Conservation (phyloP, 2,797 vertebrate species). For the Gephyroberyx darwinii region DNA sequence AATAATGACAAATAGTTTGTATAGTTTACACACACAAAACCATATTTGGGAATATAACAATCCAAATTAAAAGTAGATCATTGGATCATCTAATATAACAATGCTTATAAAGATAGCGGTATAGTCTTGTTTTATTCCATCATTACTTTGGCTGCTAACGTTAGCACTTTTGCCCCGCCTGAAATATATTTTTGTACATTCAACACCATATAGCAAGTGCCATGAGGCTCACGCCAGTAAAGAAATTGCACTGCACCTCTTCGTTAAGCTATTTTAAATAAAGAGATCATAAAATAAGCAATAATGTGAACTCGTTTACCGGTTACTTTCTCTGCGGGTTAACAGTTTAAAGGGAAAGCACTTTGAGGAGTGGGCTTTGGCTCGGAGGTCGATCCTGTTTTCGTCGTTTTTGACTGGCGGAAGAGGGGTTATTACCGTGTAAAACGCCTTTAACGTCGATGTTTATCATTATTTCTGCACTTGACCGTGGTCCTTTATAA, state of each 20-base stretch:
- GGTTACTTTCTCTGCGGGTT: slow-evolving; percentile 33
- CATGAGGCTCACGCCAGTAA: slow-evolving; percentile 32
- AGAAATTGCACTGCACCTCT: neutral
- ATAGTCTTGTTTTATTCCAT: neutral
- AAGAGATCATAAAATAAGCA: slow-evolving; percentile 3
- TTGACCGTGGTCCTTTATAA: slow-evolving; percentile 69
- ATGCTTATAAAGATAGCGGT: neutral
- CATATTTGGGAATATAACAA: neutral
- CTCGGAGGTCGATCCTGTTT: slow-evolving; percentile 75
- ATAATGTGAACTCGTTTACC: slow-evolving; percentile 6
- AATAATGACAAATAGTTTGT: neutral
- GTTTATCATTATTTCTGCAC: slow-evolving; percentile 63
- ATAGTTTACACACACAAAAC: neutral
- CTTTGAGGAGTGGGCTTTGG: slow-evolving; percentile 56
- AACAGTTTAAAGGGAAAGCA: slow-evolving; percentile 73
- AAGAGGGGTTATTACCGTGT: slow-evolving; percentile 72
- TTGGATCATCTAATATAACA: neutral
- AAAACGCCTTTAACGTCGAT: slow-evolving; percentile 57
- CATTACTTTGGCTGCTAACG: slow-evolving; percentile 27
- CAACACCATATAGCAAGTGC: slow-evolving; percentile 17
- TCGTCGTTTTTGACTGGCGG: slow-evolving; percentile 68
- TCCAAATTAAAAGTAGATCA: neutral
- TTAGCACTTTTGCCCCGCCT: slow-evolving; percentile 58
- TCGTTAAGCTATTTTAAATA: neutral
- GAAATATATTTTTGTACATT: slow-evolving; percentile 37